Conservation (phyloP, 2,797 vertebrate genomes). For the Zonotrichia albicollis region DNA sequence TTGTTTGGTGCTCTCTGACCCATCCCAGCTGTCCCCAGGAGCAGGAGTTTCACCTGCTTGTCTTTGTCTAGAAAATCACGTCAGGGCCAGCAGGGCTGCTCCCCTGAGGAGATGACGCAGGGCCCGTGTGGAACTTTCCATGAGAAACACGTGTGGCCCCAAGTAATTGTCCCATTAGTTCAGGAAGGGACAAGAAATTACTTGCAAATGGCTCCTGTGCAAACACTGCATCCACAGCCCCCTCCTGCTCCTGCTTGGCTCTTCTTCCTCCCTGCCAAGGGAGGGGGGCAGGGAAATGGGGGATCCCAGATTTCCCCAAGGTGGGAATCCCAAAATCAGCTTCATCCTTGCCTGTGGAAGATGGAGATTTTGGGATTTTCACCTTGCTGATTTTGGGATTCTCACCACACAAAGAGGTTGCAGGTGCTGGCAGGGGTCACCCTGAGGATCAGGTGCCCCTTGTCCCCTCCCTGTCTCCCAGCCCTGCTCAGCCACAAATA, state of each 20-base stretch:
- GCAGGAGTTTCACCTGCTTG: background rate
- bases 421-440: background rate
- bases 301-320: background rate
- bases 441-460: background rate
- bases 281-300: background rate
- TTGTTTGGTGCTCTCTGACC: background rate
- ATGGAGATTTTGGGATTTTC: no score
- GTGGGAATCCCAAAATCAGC: background rate
- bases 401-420: background rate
- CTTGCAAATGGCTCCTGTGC: background rate
- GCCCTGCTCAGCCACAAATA: background rate
- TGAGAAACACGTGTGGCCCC: background rate
- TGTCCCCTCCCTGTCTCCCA: background rate
- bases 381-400: no score
- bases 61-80: background rate
- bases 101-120: background rate
- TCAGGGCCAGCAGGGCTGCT: background rate
- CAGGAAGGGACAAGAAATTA: slow-evolving; percentile 44
- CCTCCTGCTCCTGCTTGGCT: background rate
- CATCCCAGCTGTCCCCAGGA: background rate
- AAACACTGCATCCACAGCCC: background rate
- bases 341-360: no score
- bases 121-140: slow-evolving; percentile 29
- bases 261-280: background rate
- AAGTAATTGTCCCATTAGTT: slow-evolving; percentile 55